Percentiles rank a stretch among this genome's conserved stretches.
Conservation (phyloP, 2,888 invertebrate species). For the Hydrotaea diabolus region DNA sequence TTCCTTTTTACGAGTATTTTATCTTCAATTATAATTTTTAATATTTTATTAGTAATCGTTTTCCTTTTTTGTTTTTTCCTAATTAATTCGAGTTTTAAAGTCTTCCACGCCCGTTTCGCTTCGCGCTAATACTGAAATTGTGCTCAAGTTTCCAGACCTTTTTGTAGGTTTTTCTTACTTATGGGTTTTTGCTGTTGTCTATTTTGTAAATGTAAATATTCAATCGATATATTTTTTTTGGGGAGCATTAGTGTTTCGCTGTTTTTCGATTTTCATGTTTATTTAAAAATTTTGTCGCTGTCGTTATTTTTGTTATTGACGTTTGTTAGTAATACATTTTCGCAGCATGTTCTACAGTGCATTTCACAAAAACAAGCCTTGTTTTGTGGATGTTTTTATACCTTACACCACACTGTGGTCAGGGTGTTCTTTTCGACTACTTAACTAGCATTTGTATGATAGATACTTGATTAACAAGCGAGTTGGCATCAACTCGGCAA, state of each 20-base stretch:
- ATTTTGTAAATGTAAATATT: constrained; percentile 42
- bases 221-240: constrained; percentile 45
- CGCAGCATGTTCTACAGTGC: neutral
- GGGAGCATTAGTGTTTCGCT: constrained; percentile 54
- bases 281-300: constrained; percentile 73
- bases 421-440: too few species aligned
- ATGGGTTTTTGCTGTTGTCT: constrained; percentile 46
- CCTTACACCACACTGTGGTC: too few species aligned
- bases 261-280: constrained; percentile 70
- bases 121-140: constrained; percentile 48
- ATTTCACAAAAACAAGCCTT: neutral
- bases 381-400: too few species aligned
- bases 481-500: too few species aligned
- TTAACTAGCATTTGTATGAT: too few species aligned
- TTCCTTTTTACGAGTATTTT: too few species aligned
- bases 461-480: too few species aligned
- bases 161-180: constrained; percentile 69
- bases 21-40: too few species aligned
- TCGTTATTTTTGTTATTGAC: too few species aligned
- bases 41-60: neutral
- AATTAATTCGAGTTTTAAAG: constrained; percentile 6
- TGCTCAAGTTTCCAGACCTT: constrained; percentile 63
- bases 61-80: neutral
- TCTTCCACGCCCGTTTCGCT: constrained; percentile 44
- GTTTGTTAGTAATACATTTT: constrained; percentile 45